Percentiles rank a stretch among this genome's conserved stretches.
phyloP scores from a whole-genome alignment of 2,113 vertebrate species.

The Prionailurus viverrinus region DNA sequence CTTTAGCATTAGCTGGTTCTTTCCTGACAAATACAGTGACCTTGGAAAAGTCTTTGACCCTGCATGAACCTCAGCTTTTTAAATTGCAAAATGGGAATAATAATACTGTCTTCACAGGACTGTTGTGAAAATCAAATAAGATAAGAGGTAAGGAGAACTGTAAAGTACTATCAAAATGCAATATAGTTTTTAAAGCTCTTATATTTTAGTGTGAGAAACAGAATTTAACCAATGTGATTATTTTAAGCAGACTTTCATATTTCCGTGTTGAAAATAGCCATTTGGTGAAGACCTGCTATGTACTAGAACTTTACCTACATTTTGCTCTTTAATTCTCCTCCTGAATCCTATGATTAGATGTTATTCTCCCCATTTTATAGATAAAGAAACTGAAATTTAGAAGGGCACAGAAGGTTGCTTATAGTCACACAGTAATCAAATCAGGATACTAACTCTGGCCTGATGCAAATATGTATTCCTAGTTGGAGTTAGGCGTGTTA shows the following conservation, averaged over 20 bases:
- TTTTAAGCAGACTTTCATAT: not conserved
- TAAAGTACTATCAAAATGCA: not conserved
- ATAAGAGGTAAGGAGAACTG: not conserved
- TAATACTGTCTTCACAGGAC: not conserved
- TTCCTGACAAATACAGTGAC: not conserved
- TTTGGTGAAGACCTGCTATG: not conserved
- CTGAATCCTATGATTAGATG: not conserved
- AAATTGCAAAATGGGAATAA: not conserved
- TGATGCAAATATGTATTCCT: not conserved
- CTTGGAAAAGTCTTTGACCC: not conserved
- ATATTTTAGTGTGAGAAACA: not conserved
- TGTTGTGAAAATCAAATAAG: not conserved
- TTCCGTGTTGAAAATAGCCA: not conserved
- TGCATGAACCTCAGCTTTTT: not conserved
- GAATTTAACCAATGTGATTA: not conserved
- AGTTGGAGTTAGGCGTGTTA: not conserved
- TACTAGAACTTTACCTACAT: conserved; percentile 8
- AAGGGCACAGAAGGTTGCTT: not conserved
- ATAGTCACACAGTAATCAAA: not conserved
- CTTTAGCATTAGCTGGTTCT: not conserved
- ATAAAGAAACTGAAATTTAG: not conserved
- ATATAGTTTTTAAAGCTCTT: not conserved
- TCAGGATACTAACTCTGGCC: not conserved
- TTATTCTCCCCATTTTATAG: not conserved
- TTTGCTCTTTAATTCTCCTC: not conserved